Base-by-base conservation (phyloP, 2,113 vertebrate genomes). In the Procavia capensis region DNA sequence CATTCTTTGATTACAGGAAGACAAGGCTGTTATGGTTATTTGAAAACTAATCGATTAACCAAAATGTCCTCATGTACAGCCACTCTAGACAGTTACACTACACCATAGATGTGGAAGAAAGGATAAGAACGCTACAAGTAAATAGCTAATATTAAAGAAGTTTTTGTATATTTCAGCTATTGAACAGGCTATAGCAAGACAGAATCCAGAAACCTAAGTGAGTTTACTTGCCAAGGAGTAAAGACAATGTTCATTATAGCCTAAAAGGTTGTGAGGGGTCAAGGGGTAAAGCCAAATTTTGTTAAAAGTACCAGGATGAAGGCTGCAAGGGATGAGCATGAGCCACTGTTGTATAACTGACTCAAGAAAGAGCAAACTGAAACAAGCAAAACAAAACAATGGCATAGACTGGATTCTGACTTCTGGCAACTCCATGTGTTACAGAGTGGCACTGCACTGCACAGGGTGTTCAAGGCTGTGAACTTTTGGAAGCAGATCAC, bases 161-260 rank as follows among this genome's bases (percentile, higher is more conserved):
- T 6, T 6, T 76, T 31, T 88, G 9, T 80, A 20, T 47, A 84
- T 31, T 59, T 90, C 50, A 88, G 43, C 34, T 74, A 54, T 25
- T 50, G 34, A 80, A 24, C 72, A 50, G 6, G 22, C 4, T 29
- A 59, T 22, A 89, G 25, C 3, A 82, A 39, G 45, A 80, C 9
- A 81, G 88, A 88, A 93, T 47, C 17, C 29, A 75, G 20, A 84
- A 85, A 85, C 27, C 79, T 76, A 7, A 93, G 47, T 59, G 70
- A 85, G 29, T 10, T 59, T 79, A 50, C 9, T 47, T 84, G 74
- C 27, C n/a, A 88, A 88, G 75, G 7, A 84, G 45, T 34, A 89
- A 7, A 81, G 24, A 95, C 5, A 93, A 54, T 91, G 9, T 80
- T 76, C 74, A 79, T 25, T 2, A 34, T 17, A 78, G 70, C 11